A percentile compares a stretch with the other conserved stretches of the same genome.
Evolutionary conservation across 1,140 invertebrate species (phyloP).

Genomic region (Drosophila pachea): DNA sequence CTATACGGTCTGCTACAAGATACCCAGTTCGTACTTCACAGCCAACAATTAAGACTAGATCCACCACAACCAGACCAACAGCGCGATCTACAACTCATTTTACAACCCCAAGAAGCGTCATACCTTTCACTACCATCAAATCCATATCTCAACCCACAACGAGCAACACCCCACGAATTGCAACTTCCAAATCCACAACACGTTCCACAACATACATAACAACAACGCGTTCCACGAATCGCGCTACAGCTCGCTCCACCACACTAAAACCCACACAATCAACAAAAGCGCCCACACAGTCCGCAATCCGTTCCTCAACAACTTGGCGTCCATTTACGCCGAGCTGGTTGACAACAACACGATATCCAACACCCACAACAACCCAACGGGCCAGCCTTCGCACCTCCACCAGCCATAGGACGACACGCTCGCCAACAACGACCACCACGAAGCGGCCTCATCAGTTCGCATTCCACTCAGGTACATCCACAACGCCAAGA

Average conservation of each 20-base stretch:
- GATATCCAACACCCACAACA: constrained; percentile 8
- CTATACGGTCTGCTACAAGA: not conserved
- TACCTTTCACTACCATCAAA: not conserved
- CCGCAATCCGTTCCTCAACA: constrained; percentile 16
- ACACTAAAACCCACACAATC: not conserved
- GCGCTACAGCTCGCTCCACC: not conserved
- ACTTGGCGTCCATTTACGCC: constrained; percentile 9
- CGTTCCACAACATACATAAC: constrained; percentile 13
- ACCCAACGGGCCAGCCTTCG: not conserved
- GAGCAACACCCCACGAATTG: not conserved
- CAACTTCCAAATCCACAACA: constrained; percentile 8
- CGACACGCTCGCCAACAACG: constrained; percentile 20
- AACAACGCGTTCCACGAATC: constrained; percentile 22
- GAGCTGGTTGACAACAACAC: constrained; percentile 9
- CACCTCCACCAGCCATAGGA: not conserved
- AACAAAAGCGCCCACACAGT: constrained; percentile 5
- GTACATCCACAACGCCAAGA: constrained; percentile 48
- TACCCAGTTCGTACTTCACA: constrained; percentile 5
- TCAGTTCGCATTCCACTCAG: not conserved
- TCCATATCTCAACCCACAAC: not conserved
- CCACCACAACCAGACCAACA: constrained; percentile 4
- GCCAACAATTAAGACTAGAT: not conserved
- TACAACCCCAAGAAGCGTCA: not conserved
- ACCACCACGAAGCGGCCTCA: constrained; percentile 9
- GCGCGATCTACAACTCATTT: constrained; percentile 1